Conservation (phyloP, 2,888 invertebrate species). For the Lamellibrachia columna region DNA sequence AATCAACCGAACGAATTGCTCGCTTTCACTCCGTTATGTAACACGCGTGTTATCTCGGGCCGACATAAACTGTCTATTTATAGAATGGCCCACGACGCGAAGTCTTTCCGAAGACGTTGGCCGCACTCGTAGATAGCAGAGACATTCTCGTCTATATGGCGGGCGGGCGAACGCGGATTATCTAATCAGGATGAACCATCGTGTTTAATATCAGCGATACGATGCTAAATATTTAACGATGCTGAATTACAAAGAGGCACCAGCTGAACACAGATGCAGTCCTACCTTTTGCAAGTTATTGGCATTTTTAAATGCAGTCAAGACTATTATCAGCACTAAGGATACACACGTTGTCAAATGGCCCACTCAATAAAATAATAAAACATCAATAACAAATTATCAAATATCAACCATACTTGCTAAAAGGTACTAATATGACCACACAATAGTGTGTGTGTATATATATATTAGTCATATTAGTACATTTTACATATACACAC, state of each 20-base stretch:
- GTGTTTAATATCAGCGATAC: not conserved
- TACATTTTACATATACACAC: no score
- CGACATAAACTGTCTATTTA: not conserved
- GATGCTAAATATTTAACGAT: not conserved
- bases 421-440: not conserved
- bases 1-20: constrained; percentile 3
- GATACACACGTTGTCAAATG: not conserved
- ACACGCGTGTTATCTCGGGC: not conserved
- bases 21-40: not conserved
- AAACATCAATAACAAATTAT: not conserved
- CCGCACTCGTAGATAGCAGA: not conserved
- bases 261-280: not conserved
- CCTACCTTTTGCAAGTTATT: no score
- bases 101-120: not conserved
- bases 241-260: not conserved
- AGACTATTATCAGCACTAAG: not conserved
- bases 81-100: not conserved
- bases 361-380: not conserved
- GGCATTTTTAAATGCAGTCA: no score
- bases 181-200: not conserved
- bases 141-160: not conserved
- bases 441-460: no score
- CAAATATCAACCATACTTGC: not conserved
- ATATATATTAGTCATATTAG: no score
- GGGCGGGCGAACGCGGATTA: not conserved